These are phyloP conservation scores for Lytechinus variegatus DNA, from an alignment of 35 echinoderm and acorn worm genomes.

Conservation along the genomic window DNA sequence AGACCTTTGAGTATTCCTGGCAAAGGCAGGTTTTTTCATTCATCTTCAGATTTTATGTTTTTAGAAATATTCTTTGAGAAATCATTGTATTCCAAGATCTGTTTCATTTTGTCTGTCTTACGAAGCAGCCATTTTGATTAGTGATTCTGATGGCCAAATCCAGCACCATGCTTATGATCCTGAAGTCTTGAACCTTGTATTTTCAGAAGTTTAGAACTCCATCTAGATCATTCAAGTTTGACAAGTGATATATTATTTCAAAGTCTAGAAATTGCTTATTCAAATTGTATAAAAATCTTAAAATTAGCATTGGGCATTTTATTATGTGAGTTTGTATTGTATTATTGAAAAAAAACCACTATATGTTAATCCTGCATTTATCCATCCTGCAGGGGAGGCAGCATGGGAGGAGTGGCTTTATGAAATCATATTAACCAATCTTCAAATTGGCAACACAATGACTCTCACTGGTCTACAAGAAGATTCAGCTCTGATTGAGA, in stretches of 20 bases:
- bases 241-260: no score
- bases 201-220: conserved; percentile 60
- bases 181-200: conserved; percentile 23
- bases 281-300: no score
- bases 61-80: no score
- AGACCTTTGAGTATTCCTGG: conserved; percentile 52
- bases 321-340: no score
- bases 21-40: conserved; percentile 45
- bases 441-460: background rate
- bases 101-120: no score
- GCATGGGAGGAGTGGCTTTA: conserved; percentile 75
- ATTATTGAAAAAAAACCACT: no score
- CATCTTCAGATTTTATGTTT: no score
- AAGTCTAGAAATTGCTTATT: no score
- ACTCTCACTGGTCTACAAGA: background rate
- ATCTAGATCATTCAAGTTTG: background rate
- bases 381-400: conserved; percentile 54
- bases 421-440: conserved; percentile 49
- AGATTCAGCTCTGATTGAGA: background rate
- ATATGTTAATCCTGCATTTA: background rate
- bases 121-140: conserved; percentile 40
- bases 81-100: no score
- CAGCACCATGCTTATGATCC: conserved; percentile 35
- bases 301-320: no score
- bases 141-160: conserved; percentile 57